Base-by-base conservation (phyloP, 2,797 vertebrate species). In the Crypturellus tataupa region DNA sequence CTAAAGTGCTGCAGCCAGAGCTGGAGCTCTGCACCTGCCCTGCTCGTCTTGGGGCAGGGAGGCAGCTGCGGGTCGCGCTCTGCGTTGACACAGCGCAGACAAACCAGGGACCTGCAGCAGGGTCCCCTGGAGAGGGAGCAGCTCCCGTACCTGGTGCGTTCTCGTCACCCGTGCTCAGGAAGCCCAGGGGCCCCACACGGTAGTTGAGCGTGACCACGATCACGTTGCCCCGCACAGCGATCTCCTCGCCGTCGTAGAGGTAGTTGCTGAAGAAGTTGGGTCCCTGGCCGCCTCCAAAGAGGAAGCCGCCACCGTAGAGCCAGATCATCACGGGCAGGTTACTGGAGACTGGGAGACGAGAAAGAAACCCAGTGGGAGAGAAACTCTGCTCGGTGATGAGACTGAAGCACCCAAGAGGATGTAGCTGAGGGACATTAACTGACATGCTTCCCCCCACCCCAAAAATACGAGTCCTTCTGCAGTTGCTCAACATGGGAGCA, bases 181-280 rank as follows among this genome's bases (percentile, higher is more conserved):
- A 99, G 63, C 99, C 99, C 69, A 99, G 96, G 6, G 98, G 95
- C 16, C 99, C 99, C 6, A 99, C 83, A 2, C 99, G 98, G 80
- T 99, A 99, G 94, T 98, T 99, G 76, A 99, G 2, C 1, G 99
- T 99, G 95, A 99, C 99, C 89, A 99, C 99, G 0, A 99, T 99
- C 90, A 99, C 99, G 0, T 99, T 97, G 59, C 99, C 99, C 8
- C 98, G 97, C 18, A 98, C 98, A 2, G 99, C 99, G 0, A 99
- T 97, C 97, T 99, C 98, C 92, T 98, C 96, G 1, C 99, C 99
- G 0, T 97, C 97, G 2, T 99, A 99, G 76, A 99, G 97, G 94
- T 99, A 99, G 93, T 99, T 99, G 31, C 89, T 8, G 47, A 99
- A 73, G 82, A 99, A 98, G 94, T 98, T 99, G 40, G 98, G 97